Percentiles rank a stretch among this genome's conserved stretches.
Conservation (phyloP, 2,113 vertebrate genomes). For the Labeo rohita region DNA sequence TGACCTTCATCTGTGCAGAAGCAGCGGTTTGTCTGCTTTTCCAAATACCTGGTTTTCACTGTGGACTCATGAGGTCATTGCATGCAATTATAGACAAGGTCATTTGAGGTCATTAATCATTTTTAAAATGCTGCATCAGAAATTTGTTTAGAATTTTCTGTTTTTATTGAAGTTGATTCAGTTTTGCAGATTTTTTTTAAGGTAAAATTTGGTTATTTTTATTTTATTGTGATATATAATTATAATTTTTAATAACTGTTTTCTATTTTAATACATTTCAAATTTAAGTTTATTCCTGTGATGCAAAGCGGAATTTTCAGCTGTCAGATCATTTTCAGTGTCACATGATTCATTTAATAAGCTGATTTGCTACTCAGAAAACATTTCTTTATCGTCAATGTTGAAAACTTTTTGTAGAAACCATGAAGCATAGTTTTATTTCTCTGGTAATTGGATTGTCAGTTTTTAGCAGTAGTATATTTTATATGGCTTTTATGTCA, state of each 20-base stretch:
- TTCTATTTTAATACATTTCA: too few relatives aligned
- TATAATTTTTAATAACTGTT: too few relatives aligned
- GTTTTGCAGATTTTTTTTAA: too few relatives aligned
- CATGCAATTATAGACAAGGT: neutral
- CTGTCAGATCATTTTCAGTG: too few relatives aligned
- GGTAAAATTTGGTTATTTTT: neutral
- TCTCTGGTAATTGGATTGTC: too few relatives aligned
- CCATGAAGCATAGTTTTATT: too few relatives aligned
- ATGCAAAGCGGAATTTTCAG: neutral
- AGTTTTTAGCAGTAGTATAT: too few relatives aligned
- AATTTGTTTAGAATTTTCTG: neutral
- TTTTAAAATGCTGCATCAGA: neutral
- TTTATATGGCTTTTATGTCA: too few relatives aligned
- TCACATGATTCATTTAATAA: neutral
- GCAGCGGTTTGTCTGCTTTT: neutral
- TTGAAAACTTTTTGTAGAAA: too few relatives aligned
- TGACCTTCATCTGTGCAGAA: conserved; percentile 36
- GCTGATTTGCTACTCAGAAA: neutral
- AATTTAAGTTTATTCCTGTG: neutral
- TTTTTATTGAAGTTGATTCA: neutral
- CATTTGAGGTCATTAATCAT: neutral
- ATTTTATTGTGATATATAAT: too few relatives aligned
- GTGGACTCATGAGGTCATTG: neutral
- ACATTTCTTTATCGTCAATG: neutral
- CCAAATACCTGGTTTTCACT: neutral